Percentiles rank a stretch among this genome's conserved stretches.
These are phyloP conservation scores for Halisarca cf. caerulea DNA, from an alignment of 37 sponge, comb jelly and placozoan species.

Conservation along the genomic window DNA sequence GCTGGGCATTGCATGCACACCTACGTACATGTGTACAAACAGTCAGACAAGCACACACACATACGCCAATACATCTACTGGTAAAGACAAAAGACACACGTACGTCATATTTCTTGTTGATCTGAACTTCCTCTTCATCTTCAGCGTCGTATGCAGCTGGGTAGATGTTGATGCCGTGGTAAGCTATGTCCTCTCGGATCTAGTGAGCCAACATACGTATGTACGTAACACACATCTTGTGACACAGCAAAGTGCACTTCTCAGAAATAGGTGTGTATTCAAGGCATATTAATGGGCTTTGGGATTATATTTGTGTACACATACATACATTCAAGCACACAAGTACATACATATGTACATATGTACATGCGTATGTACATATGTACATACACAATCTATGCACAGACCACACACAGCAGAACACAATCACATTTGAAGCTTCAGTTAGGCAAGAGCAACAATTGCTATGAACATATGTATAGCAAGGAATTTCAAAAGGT, in stretches of 20 bases:
- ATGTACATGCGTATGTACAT: background rate
- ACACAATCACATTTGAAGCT: no score
- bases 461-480: no score
- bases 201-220: slow-evolving; percentile 14
- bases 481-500: no score
- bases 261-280: no score
- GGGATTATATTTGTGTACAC: no score
- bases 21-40: background rate
- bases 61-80: background rate
- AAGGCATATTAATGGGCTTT: no score
- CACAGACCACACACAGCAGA: no score
- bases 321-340: no score
- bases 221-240: background rate
- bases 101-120: slow-evolving; percentile 52
- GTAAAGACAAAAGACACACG: background rate
- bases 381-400: no score
- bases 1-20: background rate
- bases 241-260: no score
- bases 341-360: background rate
- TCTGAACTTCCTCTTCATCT: slow-evolving; percentile 86
- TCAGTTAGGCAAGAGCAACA: no score
- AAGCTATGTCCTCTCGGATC: slow-evolving; percentile 86
- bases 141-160: slow-evolving; percentile 82
- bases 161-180: slow-evolving; percentile 89
- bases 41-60: background rate